Conservation (phyloP, 2,113 vertebrate genomes). For the Leptosomus discolor region DNA sequence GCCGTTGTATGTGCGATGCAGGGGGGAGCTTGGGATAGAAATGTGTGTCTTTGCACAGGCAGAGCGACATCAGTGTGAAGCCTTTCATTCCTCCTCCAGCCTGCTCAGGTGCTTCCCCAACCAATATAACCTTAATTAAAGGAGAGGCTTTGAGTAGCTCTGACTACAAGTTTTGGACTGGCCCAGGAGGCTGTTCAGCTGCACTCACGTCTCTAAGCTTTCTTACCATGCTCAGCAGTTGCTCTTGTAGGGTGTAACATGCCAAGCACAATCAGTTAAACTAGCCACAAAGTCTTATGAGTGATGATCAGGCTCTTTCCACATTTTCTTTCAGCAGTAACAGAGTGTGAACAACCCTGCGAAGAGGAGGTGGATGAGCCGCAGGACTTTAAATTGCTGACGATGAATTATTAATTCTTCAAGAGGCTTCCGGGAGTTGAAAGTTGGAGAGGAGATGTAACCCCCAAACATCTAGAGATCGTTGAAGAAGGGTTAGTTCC, state of each 20-base stretch:
- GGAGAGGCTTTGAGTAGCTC: not conserved
- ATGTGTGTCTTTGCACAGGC: not conserved
- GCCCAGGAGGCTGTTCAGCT: not conserved
- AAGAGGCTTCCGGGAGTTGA: not conserved
- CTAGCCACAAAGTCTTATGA: not conserved
- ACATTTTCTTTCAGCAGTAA: not conserved
- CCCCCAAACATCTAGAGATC: not conserved
- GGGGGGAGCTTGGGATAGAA: fast-evolving
- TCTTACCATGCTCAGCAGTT: not conserved
- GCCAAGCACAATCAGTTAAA: not conserved
- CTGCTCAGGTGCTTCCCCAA: not conserved
- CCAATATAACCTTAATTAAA: not conserved
- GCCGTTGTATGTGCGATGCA: not conserved
- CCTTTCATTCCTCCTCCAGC: not conserved
- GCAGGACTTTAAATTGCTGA: not conserved
- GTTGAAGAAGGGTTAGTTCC: not conserved
- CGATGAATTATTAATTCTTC: not conserved
- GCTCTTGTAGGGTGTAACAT: not conserved
- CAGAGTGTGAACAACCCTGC: not conserved
- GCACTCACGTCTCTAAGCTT: not conserved
- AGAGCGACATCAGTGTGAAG: too few relatives aligned
- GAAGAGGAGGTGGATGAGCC: not conserved
- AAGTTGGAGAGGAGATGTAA: not conserved
- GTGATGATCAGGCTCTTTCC: not conserved
- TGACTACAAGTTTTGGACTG: not conserved